phyloP scores from a whole-genome alignment of 2,113 vertebrate genomes.

The Tupaia tana region DNA sequence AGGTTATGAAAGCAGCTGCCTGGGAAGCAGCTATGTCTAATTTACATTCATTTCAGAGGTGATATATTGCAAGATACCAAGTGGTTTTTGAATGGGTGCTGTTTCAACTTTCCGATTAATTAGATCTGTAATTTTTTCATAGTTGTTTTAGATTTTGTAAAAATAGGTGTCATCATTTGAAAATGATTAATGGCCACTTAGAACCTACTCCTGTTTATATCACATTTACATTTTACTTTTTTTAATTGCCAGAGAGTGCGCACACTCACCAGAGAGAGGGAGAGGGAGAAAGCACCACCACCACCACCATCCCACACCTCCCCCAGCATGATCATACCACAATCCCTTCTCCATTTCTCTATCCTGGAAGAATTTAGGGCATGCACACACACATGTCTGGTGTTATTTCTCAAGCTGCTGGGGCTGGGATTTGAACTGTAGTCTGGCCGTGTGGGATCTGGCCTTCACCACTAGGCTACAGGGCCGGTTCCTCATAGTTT shows the following conservation, averaged over 20 bases:
- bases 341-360: no score
- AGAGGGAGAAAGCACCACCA: no score
- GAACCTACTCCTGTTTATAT: conserved; percentile 30
- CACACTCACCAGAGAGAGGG: no score
- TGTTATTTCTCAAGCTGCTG: no score
- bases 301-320: no score
- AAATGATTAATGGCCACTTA: conserved; percentile 36
- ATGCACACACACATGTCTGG: no score
- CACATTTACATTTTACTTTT: conserved; percentile 11
- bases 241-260: no score
- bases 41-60: conserved; percentile 19
- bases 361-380: no score
- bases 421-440: no score
- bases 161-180: background rate
- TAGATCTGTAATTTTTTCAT: background rate
- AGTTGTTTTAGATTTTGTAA: background rate
- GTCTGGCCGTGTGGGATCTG: no score
- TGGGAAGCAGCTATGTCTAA: background rate
- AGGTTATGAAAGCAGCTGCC: background rate
- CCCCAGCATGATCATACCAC: no score
- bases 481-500: background rate
- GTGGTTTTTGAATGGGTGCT: background rate
- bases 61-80: conserved; percentile 11
- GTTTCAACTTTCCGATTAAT: conserved; percentile 34
- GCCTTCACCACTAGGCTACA: no score